Evolutionary conservation across 53 echinoderm and acorn worm species (phyloP), one percentile per base, ranked within the genome.

Genomic region (Astropecten irregularis): DNA sequence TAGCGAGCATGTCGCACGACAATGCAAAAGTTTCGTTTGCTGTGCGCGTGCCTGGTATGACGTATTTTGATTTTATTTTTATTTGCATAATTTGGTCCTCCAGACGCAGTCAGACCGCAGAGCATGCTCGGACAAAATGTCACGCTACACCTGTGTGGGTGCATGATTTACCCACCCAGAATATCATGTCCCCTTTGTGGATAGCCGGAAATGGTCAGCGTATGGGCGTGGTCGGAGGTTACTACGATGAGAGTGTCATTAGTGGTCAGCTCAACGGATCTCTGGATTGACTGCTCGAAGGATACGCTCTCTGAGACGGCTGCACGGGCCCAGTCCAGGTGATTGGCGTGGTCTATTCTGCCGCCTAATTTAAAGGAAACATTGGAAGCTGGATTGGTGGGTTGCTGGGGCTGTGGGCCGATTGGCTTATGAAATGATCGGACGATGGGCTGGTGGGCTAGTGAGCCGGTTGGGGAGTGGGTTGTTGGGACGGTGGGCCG

Each of bases 221-320:
- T 92, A 55, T 92, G 89, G 49, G 85, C 81, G 66, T 92, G 92
- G 52, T 92, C 92, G 27, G 87, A 37, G 7, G 92, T 86, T 30
- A 89, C 82, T 19, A 89, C 54, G 13, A 86, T 89, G 49, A 92
- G 49, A 27, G 92, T 92, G 27, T 86, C 69, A 23, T 49, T 46
- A 39, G 50, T 37, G 0, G 89, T 89, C 79, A 89, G n/a, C 27
- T 69, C 44, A 51, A 40, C 52, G 18, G 89, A 83, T 57, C 51
- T 76, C 28, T 33, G 22, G 1, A 92, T 89, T 11, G 92, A 89
- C 20, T 82, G 54, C 16, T 90, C 89, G 15, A 92, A 26, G 2
- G 86, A 69, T 0, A 86, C 36, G 39, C 76, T 68, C 31, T 92
- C 89, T 0, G 42, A 20, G 33, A 92, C 40, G 40, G 89, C 92